A percentile compares a stretch with the other conserved stretches of the same genome.
These are phyloP conservation scores for Periphyllus acericola DNA, from an alignment of 2,888 invertebrate genomes.

Conservation along the genomic window DNA sequence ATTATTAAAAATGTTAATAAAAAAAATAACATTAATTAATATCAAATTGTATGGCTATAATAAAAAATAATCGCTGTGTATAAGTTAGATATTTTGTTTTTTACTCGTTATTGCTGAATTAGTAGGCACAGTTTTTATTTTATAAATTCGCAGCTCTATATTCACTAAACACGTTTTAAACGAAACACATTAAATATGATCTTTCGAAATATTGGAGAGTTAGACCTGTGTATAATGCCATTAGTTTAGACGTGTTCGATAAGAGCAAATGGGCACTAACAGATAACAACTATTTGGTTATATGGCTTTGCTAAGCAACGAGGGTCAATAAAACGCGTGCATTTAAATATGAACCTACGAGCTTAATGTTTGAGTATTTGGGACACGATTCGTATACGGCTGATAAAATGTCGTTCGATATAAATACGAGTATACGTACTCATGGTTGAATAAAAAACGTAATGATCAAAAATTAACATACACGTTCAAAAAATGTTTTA, in stretches of 20 bases:
- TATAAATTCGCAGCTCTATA: neutral
- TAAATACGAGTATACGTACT: no score
- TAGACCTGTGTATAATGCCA: neutral
- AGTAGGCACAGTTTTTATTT: neutral
- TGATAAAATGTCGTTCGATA: neutral
- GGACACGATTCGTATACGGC: neutral
- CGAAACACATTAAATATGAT: constrained; percentile 16
- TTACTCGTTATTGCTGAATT: neutral
- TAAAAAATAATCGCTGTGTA: no score
- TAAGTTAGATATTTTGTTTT: neutral
- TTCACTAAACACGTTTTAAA: constrained; percentile 2
- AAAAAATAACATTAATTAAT: no score
- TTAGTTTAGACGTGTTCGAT: constrained; percentile 1
- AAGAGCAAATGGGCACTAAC: constrained; percentile 13
- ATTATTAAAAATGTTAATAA: no score
- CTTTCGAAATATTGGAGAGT: neutral
- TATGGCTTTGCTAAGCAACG: constrained; percentile 2
- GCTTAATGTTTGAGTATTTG: neutral
- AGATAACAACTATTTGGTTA: constrained; percentile 24
- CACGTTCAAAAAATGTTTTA: no score
- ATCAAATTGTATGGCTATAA: no score
- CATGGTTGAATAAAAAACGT: no score
- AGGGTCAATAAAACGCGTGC: neutral
- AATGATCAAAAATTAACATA: no score
- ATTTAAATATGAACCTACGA: neutral